Base-by-base conservation (phyloP, 1,140 invertebrate species). In the Bradysia coprophila region DNA sequence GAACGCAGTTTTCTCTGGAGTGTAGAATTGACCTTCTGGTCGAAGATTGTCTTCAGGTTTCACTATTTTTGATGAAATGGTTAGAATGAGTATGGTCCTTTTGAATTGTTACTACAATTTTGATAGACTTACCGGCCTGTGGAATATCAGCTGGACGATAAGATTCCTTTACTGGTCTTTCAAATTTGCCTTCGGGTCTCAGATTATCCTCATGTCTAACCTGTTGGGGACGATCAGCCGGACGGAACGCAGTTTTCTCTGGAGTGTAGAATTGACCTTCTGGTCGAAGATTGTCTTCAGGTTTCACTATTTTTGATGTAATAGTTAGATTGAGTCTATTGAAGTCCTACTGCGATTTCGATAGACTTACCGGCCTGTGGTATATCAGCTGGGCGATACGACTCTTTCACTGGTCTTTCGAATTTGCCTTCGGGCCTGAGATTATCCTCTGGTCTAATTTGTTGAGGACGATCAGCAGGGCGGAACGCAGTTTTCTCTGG, bases 151-250 rank as follows among this genome's bases (percentile, higher is more conserved):
- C 57, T 9, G 39, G 43, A 1, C 16, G 46, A 0, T 49, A 51
- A 13, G 48, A 44, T 10, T 45, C 41, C 48, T 56, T 61, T 43
- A 57, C 59, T 4, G 56, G 64, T 45, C 43, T 47, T 45, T 64
- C 62, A 42, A 68, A 70, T 33, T 67, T 62, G 13, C 71, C 71
- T 52, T 71, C 68, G 44, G 68, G 64, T 47, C 58, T 64, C 13
- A 76, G 56, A 51, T 79, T 78, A 46, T 78, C 75, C 43, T 66
- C 53, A 1, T 67, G 73, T 44, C 64, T 67, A 40, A 62, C 70
- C 34, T 65, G 67, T 28, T 57, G 53, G 22, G 62, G 64, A 40
- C 68, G 55, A 48, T 78, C 76, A 0, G 64, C 64, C 13, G 66
- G 67, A 40, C 49, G 44, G 49, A 59, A 69, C 50, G 56, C 46